These are phyloP conservation scores for Verasper variegatus DNA, from an alignment of 2,113 vertebrate genomes.

Conservation along the genomic window DNA sequence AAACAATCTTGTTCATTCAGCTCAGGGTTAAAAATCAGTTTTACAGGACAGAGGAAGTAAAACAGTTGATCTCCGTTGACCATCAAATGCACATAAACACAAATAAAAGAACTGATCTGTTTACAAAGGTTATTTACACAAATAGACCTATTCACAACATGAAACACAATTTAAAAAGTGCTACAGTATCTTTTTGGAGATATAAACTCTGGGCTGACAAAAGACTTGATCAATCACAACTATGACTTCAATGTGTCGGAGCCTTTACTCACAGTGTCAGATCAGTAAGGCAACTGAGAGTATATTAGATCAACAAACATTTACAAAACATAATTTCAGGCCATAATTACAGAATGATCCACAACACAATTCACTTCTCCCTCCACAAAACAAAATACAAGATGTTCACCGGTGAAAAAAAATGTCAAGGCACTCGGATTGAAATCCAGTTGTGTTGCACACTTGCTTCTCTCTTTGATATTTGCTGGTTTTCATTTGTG, in stretches of 20 bases:
- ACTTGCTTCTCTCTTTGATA: slow-evolving; percentile 23
- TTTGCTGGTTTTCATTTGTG: slow-evolving; percentile 7
- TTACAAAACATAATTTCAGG: slow-evolving; percentile 18
- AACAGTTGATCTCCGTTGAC: slow-evolving; percentile 8
- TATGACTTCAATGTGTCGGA: neutral
- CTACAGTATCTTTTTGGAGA: slow-evolving; percentile 26
- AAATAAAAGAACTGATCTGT: slow-evolving; percentile 36
- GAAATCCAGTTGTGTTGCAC: slow-evolving; percentile 14
- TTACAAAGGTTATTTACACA: slow-evolving; percentile 75
- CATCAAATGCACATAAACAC: slow-evolving; percentile 34
- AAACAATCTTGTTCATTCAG: slow-evolving; percentile 53
- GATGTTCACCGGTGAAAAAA: neutral
- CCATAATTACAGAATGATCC: slow-evolving; percentile 42
- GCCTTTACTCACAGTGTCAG: neutral
- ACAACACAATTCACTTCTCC: slow-evolving; percentile 2
- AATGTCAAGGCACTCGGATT: neutral
- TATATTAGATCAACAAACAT: neutral
- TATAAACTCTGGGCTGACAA: neutral
- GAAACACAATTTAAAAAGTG: slow-evolving; percentile 62
- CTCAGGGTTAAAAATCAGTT: neutral
- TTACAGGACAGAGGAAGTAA: slow-evolving; percentile 18
- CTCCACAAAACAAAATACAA: neutral
- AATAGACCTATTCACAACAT: slow-evolving; percentile 66
- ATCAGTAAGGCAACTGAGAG: neutral
- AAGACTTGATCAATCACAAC: neutral